Evolutionary conservation across 2,113 vertebrate genomes (phyloP).

Genomic region (Numenius arquata): DNA sequence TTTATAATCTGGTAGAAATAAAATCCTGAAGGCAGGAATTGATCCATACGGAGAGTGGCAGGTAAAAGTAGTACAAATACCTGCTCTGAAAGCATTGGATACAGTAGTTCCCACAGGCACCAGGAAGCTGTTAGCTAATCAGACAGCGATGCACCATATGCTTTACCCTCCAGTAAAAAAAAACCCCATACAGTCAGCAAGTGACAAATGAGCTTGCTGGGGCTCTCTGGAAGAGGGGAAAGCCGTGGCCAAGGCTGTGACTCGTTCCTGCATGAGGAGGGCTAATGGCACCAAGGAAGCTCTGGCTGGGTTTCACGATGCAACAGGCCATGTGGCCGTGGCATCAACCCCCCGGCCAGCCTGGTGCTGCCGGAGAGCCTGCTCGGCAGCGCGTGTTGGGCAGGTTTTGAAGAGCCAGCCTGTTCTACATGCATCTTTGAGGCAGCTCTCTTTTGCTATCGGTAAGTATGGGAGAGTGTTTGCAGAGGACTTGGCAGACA

Average conservation of each 20-base stretch:
- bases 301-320: background rate
- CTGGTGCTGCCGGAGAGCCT: background rate
- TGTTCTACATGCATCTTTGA: accelerated
- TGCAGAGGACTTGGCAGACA: background rate
- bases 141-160: background rate
- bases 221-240: background rate
- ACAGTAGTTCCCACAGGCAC: background rate
- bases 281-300: background rate
- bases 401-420: background rate
- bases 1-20: background rate
- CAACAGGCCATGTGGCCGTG: accelerated
- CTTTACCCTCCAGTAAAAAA: background rate
- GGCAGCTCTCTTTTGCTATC: background rate
- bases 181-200: accelerated
- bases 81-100: background rate
- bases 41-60: background rate
- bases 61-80: background rate
- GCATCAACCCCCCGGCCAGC: background rate
- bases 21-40: conserved; percentile 4
- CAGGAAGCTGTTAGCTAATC: conserved; percentile 14
- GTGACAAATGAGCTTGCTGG: background rate
- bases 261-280: background rate
- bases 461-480: background rate
- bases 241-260: background rate
- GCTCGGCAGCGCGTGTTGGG: accelerated